Evolutionary conservation across 2,797 vertebrate genomes (phyloP), one percentile per base, ranked within the genome.

Genomic region (Enteromius afrohamiltoni): DNA sequence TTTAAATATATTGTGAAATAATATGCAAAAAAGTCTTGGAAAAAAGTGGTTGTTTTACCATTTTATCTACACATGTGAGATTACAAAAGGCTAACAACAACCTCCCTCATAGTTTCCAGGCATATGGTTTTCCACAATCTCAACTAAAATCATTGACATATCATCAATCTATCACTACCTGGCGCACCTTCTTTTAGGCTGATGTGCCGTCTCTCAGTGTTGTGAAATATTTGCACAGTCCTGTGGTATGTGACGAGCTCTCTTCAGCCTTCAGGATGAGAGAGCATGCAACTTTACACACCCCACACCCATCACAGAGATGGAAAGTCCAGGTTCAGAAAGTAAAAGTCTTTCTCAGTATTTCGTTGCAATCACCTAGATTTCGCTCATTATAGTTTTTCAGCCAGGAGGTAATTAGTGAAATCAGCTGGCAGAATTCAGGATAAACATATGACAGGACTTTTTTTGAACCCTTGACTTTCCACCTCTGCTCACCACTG

Each of bases 221-320:
- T 90, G 93, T 93, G 93, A 95, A 95, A 95, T 95, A 93, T 83
- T 94, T 94, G 89, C 90, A 90, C 53, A 74, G 80, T 74, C 83
- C 89, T 92, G 93, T 19, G 83, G 86, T 92, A 95, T 95, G 92
- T 95, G 89, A 79, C 90, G 79, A 91, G 89, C 81, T 73, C 47
- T 64, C 58, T 85, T 84, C 87, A 93, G 83, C 86, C 84, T 77
- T 60, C 47, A 58, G 71, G 62, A 67, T 73, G 47, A 83, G 81
- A 83, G 23, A 75, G 62, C 21, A 73, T 70, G 49, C 78, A 70
- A 45, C 62, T 37, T 6, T 71, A n/a, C 42, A 71, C 58, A 34
- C 45, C 68, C 62, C 29, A 70, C 77, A 45, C 19, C 69, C 77
- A 62, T 21, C 76, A 45, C 68, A 14, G 13, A 47, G 3, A 47